These are phyloP conservation scores for Geotrypetes seraphini DNA, from an alignment of 2,797 vertebrate species.

Conservation along the genomic window DNA sequence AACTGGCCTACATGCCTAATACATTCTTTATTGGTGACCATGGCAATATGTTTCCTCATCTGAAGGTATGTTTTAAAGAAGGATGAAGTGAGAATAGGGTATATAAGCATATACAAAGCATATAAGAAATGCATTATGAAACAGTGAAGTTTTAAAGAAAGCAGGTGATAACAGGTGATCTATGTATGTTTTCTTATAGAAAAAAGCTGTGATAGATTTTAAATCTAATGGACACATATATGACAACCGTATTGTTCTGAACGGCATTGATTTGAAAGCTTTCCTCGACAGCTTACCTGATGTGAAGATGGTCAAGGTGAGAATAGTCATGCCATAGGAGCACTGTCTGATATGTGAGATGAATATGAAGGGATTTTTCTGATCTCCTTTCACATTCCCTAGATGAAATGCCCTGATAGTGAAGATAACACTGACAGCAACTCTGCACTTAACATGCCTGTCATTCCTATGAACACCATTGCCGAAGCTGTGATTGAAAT, in stretches of 20 bases:
- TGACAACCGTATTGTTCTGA: constrained; percentile 95
- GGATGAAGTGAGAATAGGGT: background rate
- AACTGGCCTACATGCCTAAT: constrained; percentile 94
- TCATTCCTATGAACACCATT: constrained; percentile 97
- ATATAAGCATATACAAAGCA: too few species aligned
- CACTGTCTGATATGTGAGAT: background rate
- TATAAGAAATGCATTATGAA: background rate
- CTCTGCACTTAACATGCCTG: constrained; percentile 86
- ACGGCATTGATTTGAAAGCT: constrained; percentile 94
- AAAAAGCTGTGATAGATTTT: constrained; percentile 98
- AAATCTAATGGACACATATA: constrained; percentile 98
- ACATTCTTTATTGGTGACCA: constrained; percentile 98
- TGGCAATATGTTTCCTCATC: constrained; percentile 97
- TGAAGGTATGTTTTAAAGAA: constrained; percentile 83
- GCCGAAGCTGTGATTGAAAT: constrained; percentile 97
- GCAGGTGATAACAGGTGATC: background rate
- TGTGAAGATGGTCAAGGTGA: constrained; percentile 94
- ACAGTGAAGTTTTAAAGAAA: background rate
- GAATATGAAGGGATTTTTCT: background rate
- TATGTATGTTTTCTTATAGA: constrained; percentile 47
- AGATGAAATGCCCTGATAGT: constrained; percentile 91
- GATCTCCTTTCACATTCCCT: background rate
- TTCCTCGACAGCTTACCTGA: constrained; percentile 95
- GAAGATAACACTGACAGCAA: constrained; percentile 76
- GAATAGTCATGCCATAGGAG: constrained; percentile 4